phyloP scores from a whole-genome alignment of 2,888 invertebrate species.

The Heliconius charithonia region DNA sequence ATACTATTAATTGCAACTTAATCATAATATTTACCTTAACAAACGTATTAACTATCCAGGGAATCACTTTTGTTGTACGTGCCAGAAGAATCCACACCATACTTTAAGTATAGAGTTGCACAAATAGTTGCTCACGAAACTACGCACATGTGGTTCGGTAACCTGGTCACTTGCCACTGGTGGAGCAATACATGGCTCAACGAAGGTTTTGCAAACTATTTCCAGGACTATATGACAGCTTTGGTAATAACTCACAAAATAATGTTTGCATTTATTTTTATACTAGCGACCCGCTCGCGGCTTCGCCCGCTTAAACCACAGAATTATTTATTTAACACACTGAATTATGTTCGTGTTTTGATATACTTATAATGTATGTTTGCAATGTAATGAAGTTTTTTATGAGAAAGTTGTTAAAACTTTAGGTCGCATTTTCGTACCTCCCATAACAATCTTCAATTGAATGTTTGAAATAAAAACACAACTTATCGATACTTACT shows the following conservation, averaged over 20 bases:
- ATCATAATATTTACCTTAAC: neutral
- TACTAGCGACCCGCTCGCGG: too few relatives aligned
- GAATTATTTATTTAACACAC: too few relatives aligned
- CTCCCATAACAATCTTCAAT: too few relatives aligned
- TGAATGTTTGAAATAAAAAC: too few relatives aligned
- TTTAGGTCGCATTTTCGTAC: too few relatives aligned
- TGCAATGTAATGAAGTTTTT: too few relatives aligned
- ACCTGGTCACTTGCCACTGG: constrained; percentile 89
- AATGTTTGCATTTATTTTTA: neutral
- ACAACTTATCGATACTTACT: too few relatives aligned
- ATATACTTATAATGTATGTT: too few relatives aligned
- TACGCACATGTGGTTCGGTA: constrained; percentile 93
- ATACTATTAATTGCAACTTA: neutral
- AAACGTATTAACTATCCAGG: constrained; percentile 55
- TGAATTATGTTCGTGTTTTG: too few relatives aligned
- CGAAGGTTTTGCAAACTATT: constrained; percentile 88
- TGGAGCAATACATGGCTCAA: constrained; percentile 90
- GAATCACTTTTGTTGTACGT: constrained; percentile 77
- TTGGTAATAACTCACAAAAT: constrained; percentile 53
- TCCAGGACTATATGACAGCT: constrained; percentile 86
- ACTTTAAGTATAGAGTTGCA: constrained; percentile 82
- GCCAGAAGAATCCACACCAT: constrained; percentile 71
- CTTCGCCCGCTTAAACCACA: too few relatives aligned
- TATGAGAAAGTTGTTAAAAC: too few relatives aligned
- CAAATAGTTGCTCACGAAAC: constrained; percentile 89